These are phyloP conservation scores for Nixonia krombeini DNA, from an alignment of 1,140 invertebrate genomes.

Conservation along the genomic window DNA sequence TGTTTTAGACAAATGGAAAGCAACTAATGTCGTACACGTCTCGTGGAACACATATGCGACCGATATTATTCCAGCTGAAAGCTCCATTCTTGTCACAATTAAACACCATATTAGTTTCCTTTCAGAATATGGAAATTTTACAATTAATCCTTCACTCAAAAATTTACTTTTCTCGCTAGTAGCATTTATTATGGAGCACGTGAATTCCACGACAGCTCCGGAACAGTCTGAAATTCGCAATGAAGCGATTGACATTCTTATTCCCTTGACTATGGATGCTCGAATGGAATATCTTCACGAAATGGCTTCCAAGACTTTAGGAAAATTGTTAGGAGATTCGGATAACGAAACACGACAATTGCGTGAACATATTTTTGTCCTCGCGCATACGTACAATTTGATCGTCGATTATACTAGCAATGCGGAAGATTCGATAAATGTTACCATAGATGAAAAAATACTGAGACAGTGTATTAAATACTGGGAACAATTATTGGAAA, in stretches of 20 bases:
- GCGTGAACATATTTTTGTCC: slow-evolving; percentile 76
- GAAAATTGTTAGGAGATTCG: slow-evolving; percentile 74
- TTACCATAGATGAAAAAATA: slow-evolving; percentile 77
- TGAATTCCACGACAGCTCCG: slow-evolving; percentile 68
- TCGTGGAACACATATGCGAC: slow-evolving; percentile 78
- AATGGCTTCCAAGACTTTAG: slow-evolving; percentile 73
- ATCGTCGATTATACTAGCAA: slow-evolving; percentile 75
- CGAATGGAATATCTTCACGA: slow-evolving; percentile 81
- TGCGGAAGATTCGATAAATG: slow-evolving; percentile 61
- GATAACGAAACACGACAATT: slow-evolving; percentile 78
- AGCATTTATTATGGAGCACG: slow-evolving; percentile 78
- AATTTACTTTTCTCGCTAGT: slow-evolving; percentile 78
- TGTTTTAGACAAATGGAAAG: slow-evolving; percentile 79
- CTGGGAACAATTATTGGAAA: slow-evolving; percentile 88
- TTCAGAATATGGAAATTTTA: slow-evolving; percentile 74
- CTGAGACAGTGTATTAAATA: slow-evolving; percentile 82
- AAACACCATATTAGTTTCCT: slow-evolving; percentile 74
- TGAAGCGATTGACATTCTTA: slow-evolving; percentile 75
- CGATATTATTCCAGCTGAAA: slow-evolving; percentile 87
- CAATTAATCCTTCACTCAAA: slow-evolving; percentile 79
- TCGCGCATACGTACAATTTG: slow-evolving; percentile 80
- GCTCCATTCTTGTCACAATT: slow-evolving; percentile 79
- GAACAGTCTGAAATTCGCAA: slow-evolving; percentile 67
- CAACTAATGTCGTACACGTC: slow-evolving; percentile 70
- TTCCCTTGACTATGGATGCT: slow-evolving; percentile 82